Conservation (phyloP, 2,888 invertebrate genomes). For the Tanaodytes sp. region DNA sequence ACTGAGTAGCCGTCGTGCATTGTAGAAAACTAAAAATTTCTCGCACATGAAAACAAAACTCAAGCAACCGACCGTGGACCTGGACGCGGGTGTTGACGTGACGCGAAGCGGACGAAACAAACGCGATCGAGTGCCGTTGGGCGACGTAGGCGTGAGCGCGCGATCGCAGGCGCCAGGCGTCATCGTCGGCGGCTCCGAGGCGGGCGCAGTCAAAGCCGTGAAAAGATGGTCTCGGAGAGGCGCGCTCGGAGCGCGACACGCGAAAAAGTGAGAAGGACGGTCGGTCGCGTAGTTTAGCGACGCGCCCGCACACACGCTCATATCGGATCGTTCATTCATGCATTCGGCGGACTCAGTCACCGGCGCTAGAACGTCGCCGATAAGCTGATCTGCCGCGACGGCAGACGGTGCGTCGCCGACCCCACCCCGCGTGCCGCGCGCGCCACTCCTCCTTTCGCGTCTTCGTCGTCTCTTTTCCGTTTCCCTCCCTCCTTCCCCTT, state of each 20-base stretch:
- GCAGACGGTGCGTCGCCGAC: slow-evolving; percentile 71
- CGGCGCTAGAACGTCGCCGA: slow-evolving; percentile 52
- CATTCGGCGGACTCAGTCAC: slow-evolving; percentile 63
- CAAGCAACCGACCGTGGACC: too few relatives aligned
- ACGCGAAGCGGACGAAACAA: too few relatives aligned
- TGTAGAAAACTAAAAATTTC: too few relatives aligned
- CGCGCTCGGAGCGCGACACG: not conserved
- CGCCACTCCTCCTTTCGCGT: slow-evolving; percentile 48
- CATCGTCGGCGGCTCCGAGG: too few relatives aligned
- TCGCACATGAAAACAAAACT: too few relatives aligned
- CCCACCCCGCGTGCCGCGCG: slow-evolving; percentile 58
- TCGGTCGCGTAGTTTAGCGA: slow-evolving; percentile 38
- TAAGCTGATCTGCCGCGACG: slow-evolving; percentile 63
- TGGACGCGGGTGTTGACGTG: too few relatives aligned
- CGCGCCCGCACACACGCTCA: slow-evolving; percentile 39
- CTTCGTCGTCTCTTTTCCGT: slow-evolving; percentile 43
- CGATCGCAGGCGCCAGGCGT: too few relatives aligned
- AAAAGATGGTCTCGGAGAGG: not conserved
- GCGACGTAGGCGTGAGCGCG: too few relatives aligned
- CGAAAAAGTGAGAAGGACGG: slow-evolving; percentile 37
- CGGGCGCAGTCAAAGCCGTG: too few relatives aligned
- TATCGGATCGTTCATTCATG: slow-evolving; percentile 62
- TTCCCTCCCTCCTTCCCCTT: slow-evolving; percentile 48
- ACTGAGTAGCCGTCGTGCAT: too few relatives aligned
- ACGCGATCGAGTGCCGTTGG: too few relatives aligned